phyloP scores from a whole-genome alignment of 1,140 invertebrate genomes.

The Odontomachus brunneus region DNA sequence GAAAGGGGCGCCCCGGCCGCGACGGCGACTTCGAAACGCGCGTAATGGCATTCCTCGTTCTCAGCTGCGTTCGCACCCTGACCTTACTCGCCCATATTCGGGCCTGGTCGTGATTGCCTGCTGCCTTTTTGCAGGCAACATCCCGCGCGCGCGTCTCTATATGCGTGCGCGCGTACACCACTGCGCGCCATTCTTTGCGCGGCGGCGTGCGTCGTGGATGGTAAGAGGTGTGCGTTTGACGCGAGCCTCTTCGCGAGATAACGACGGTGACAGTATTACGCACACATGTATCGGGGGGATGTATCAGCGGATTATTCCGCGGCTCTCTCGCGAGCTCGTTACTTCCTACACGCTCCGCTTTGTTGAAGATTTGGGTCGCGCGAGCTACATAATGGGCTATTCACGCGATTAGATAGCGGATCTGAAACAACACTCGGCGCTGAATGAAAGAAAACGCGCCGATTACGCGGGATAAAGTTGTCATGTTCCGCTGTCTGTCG shows the following conservation, averaged over 20 bases:
- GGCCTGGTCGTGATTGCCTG: slow-evolving; percentile 81
- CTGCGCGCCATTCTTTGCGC: slow-evolving; percentile 61
- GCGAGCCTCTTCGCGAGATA: slow-evolving; percentile 33
- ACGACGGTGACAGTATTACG: slow-evolving; percentile 30
- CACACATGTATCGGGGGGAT: slow-evolving; percentile 14
- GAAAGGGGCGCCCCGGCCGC: slow-evolving; percentile 64
- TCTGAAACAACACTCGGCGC: neutral
- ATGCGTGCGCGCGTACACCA: slow-evolving; percentile 60
- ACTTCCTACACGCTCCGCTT: slow-evolving; percentile 31
- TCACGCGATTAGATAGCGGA: neutral
- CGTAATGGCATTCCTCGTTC: slow-evolving; percentile 82
- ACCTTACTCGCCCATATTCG: slow-evolving; percentile 83
- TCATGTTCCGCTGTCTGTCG: no score
- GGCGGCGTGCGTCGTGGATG: slow-evolving; percentile 28
- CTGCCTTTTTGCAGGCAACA: slow-evolving; percentile 78
- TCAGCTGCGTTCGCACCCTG: slow-evolving; percentile 80
- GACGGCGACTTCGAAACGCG: slow-evolving; percentile 75
- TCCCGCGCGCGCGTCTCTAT: slow-evolving; percentile 67
- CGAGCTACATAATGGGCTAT: neutral
- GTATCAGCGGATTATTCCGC: slow-evolving; percentile 17
- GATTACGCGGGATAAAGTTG: neutral
- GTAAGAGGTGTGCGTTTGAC: slow-evolving; percentile 25
- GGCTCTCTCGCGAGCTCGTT: neutral
- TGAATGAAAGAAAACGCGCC: neutral
- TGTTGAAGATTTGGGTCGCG: neutral